Evolutionary conservation across 35 echinoderm and acorn worm species (phyloP).

Genomic region (Amphiura filiformis): DNA sequence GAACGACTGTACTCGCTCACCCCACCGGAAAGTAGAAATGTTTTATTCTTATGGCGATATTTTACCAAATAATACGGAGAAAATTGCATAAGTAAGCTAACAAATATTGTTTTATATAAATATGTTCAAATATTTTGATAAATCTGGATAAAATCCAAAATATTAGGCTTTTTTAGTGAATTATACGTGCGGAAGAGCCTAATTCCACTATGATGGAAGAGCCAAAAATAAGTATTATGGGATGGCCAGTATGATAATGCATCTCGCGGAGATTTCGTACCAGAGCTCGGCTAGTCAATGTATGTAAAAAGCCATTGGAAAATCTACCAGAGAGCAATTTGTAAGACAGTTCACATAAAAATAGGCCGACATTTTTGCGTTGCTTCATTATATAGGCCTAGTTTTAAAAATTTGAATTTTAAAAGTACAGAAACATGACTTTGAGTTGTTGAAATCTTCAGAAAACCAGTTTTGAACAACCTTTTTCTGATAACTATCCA

Average conservation of each 20-base stretch:
- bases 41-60: not conserved
- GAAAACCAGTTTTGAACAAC: too few species aligned
- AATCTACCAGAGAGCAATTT: not conserved
- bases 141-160: not conserved
- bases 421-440: too few species aligned
- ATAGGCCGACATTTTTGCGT: not conserved
- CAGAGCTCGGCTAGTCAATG: not conserved
- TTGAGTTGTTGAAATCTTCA: too few species aligned
- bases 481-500: too few species aligned
- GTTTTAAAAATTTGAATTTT: too few species aligned
- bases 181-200: too few species aligned
- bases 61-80: not conserved
- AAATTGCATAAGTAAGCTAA: not conserved
- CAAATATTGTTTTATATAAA: not conserved
- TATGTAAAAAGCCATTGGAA: not conserved
- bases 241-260: slow-evolving; percentile 59
- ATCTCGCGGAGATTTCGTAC: slow-evolving; percentile 20
- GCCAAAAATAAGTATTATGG: slow-evolving; percentile 73
- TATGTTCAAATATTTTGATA: not conserved
- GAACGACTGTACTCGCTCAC: slow-evolving; percentile 17
- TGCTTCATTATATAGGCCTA: too few species aligned
- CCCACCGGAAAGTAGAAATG: not conserved
- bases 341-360: not conserved
- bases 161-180: not conserved
- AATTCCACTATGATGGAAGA: slow-evolving; percentile 39